Evolutionary conservation across 1,140 invertebrate species (phyloP), one percentile per base, ranked within the genome.

Genomic region (Samia ricini): DNA sequence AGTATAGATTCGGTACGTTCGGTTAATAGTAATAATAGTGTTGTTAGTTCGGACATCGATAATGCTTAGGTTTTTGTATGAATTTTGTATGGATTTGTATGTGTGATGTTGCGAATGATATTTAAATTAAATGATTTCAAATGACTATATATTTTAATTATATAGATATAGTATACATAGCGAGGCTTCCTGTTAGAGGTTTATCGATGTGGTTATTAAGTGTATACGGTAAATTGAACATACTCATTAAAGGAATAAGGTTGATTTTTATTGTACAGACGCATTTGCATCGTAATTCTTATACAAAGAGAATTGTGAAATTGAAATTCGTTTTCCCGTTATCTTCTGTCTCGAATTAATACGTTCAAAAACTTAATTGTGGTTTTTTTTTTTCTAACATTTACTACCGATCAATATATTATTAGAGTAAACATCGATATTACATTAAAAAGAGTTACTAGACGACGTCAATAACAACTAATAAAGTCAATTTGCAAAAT

Each of bases 141-240:
- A n/a, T n/a, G 33, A 42, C 10, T 42, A 42, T 3, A n/a, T n/a
- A 15, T 42, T 42, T 8, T 42, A 42, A 42, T 42, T 42, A 42
- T 42, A 42, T 15, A 15, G 12, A 42, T 42, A 61, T 74, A 69
- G 81, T 81, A 77, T 82, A 77, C 85, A 85, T 89, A 89, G 83
- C 68, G 83, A 89, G 85, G 86, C 85, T 89, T 89, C 86, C 86
- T 89, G 77, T 79, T 82, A 86, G 77, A 86, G 85, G 79, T 85
- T 84, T 89, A 87, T 81, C 82, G 76, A 84, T 81, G 82, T 85
- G 84, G 76, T 85, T 82, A 58, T 68, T 84, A 84, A 83, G 84
- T n/a, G n/a, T 87, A 87, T 86, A 89, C 84, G 84, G 83, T 74
- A 79, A 83, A 72, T 75, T 81, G 71, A 83, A 79, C 82, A 86